phyloP scores from a whole-genome alignment of 2,888 invertebrate species.

The Ferrisia virgata region DNA sequence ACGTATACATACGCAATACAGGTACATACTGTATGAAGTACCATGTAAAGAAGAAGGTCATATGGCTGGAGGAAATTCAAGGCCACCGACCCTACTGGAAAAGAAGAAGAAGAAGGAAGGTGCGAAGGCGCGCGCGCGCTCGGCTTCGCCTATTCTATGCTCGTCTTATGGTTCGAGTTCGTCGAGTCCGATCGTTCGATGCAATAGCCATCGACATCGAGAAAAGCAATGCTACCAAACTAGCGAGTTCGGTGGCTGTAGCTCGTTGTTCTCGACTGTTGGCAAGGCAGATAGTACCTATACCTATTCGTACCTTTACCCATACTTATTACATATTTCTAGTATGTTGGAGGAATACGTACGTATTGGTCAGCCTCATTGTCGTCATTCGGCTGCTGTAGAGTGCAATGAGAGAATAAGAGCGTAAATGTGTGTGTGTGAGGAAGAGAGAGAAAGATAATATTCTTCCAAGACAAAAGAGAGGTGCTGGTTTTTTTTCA shows the following conservation, averaged over 20 bases:
- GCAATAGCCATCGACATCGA: background rate
- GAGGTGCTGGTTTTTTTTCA: background rate
- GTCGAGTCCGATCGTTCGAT: background rate
- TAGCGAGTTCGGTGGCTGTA: background rate
- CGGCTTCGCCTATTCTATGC: background rate
- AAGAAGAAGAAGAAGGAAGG: background rate
- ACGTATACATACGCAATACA: too few species aligned
- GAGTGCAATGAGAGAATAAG: background rate
- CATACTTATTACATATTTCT: too few species aligned
- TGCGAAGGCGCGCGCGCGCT: background rate
- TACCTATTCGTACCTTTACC: too few species aligned
- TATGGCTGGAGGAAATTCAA: conserved; percentile 45
- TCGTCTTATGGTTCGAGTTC: background rate
- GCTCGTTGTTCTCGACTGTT: too few species aligned
- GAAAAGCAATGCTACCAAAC: background rate
- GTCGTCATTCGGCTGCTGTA: background rate
- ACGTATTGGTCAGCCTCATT: too few species aligned
- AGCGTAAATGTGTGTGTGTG: too few species aligned
- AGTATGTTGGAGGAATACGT: too few species aligned
- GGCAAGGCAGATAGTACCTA: too few species aligned
- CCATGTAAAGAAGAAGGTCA: conserved; percentile 33
- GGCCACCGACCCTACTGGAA: conserved; percentile 44
- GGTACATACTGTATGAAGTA: too few species aligned
- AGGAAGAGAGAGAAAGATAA: too few species aligned
- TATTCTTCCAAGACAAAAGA: background rate